Evolutionary conservation across 2,888 invertebrate species (phyloP).

Genomic region (Diaperis boleti): DNA sequence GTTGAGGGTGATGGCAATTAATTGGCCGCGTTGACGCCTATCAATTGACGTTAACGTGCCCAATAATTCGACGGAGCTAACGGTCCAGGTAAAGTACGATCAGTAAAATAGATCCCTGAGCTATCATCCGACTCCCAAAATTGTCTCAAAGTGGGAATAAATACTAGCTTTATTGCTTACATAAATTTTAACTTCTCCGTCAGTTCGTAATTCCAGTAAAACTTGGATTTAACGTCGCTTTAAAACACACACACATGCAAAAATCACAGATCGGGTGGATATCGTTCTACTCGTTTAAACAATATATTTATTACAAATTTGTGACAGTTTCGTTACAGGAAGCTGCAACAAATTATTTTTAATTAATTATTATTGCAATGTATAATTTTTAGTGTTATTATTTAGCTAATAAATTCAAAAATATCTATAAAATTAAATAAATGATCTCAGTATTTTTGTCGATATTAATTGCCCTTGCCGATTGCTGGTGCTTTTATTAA

Average conservation of each 20-base stretch:
- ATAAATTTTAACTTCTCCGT: constrained; percentile 34
- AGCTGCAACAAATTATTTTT: too few relatives aligned
- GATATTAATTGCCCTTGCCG: too few relatives aligned
- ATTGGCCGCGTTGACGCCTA: constrained; percentile 34
- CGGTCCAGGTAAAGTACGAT: constrained; percentile 32
- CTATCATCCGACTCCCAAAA: constrained; percentile 41
- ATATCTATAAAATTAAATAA: too few relatives aligned
- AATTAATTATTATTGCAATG: too few relatives aligned
- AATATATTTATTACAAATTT: too few relatives aligned
- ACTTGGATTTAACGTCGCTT: not conserved
- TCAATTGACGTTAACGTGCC: constrained; percentile 34
- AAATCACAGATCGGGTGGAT: too few relatives aligned
- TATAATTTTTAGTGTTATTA: too few relatives aligned
- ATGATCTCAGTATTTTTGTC: too few relatives aligned
- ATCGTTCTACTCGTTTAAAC: too few relatives aligned
- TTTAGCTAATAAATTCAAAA: too few relatives aligned
- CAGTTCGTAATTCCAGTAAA: constrained; percentile 19
- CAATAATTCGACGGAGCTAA: constrained; percentile 29
- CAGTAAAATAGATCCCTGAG: constrained; percentile 40
- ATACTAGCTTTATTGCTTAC: constrained; percentile 43
- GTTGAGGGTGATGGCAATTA: constrained; percentile 34
- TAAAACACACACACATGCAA: not conserved
- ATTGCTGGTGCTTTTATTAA: too few relatives aligned
- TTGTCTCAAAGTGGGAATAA: constrained; percentile 47
- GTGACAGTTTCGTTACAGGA: too few relatives aligned